Evolutionary conservation across 2,113 vertebrate species (phyloP), one percentile per base, ranked within the genome.

Genomic region (Dasyurus viverrinus): DNA sequence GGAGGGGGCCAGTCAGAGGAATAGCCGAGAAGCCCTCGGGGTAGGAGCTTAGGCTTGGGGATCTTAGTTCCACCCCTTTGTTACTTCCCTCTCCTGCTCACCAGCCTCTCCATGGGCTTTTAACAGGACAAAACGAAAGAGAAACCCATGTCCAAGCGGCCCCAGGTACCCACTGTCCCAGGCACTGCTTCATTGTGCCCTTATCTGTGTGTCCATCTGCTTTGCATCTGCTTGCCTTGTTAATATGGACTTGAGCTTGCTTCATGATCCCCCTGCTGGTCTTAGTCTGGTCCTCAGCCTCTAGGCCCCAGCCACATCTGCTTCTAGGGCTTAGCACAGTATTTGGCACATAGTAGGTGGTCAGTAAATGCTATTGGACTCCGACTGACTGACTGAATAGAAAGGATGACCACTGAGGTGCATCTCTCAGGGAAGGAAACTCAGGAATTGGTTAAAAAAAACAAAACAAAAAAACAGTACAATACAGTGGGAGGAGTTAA

Each of bases 41-140:
- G 52, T 93, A 91, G 26, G 57, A 93, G 25, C 68, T 25, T 93
- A 48, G 90, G 89, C 27, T 94, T 93, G 93, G 53, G 48, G 60
- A 23, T 89, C 11, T 89, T n/a, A 94, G 42, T 93, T 47, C 89
- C 89, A 94, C 96, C 89, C 91, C 53, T 93, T 54, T 50, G 19
- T 84, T 8, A 93, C 94, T 93, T 54, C 0, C 0, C 92, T 98
- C 90, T 94, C 94, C 0, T n/a, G 96, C 97, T 98, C 97, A 98
- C 96, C 92, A 50, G 96, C 97, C 89, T 98, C 97, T 99, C 97
- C 98, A 54, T 99, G 98, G 98, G 98, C 96, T 99, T 98, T 99
- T 99, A 99, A 99, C 99, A 99, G 99, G 99, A 99, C 98, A 99
- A 99, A 98, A 99, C 98, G 98, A 99, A 98, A 98, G 99, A 98